phyloP scores from a whole-genome alignment of 1,140 invertebrate species.

The Diprion similis region DNA sequence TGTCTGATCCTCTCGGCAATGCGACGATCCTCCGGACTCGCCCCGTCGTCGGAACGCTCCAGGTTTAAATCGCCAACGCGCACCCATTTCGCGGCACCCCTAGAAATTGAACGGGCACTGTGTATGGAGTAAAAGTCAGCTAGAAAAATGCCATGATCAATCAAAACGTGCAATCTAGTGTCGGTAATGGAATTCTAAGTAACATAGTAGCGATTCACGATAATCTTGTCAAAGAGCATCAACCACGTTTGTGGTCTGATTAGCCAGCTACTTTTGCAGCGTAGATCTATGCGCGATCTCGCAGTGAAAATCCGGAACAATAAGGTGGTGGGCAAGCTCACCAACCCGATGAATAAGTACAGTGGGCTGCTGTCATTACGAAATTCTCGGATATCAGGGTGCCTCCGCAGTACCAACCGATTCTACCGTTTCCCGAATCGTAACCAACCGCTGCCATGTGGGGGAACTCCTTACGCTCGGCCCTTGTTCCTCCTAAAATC shows the following conservation, averaged over 20 bases:
- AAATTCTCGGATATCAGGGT: slow-evolving; percentile 59
- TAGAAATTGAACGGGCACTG: slow-evolving; percentile 26
- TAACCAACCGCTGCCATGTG: slow-evolving; percentile 57
- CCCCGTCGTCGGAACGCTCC: slow-evolving; percentile 52
- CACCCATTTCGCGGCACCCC: slow-evolving; percentile 44
- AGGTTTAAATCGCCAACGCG: slow-evolving; percentile 65
- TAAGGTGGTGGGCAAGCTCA: slow-evolving; percentile 21
- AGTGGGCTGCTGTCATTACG: slow-evolving; percentile 63
- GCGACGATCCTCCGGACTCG: slow-evolving; percentile 50
- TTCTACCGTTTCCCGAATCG: neutral
- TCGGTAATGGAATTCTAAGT: no score
- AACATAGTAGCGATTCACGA: no score
- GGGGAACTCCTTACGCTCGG: slow-evolving; percentile 54
- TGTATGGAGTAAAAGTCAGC: no score
- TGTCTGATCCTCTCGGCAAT: slow-evolving; percentile 59
- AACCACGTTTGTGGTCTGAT: no score
- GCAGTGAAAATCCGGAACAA: no score
- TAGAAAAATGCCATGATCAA: no score
- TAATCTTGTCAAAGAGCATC: no score
- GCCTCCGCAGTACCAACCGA: slow-evolving; percentile 58
- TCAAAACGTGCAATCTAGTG: no score
- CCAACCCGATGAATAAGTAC: slow-evolving; percentile 40
- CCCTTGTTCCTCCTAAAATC: slow-evolving; percentile 54
- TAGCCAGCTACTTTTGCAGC: no score
- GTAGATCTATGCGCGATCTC: no score